Evolutionary conservation across 2,797 vertebrate species (phyloP).

Genomic region (Gambusia yucatana): DNA sequence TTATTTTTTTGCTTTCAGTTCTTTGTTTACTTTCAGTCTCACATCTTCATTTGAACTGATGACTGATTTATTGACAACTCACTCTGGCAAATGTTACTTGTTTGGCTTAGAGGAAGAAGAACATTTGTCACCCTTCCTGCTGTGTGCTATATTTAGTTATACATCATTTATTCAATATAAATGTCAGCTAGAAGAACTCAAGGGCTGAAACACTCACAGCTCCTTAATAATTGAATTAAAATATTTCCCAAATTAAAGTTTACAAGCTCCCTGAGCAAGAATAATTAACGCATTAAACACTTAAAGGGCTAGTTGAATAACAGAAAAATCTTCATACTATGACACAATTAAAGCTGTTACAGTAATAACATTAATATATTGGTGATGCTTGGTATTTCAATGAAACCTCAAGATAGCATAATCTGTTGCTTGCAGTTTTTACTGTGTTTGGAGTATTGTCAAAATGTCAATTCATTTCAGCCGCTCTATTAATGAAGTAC

Average conservation of each 20-base stretch:
- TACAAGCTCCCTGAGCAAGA: not conserved
- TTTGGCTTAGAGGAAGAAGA: not conserved
- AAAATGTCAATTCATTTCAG: not conserved
- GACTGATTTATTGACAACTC: not conserved
- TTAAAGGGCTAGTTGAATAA: not conserved
- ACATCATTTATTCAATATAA: not conserved
- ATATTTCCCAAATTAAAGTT: not conserved
- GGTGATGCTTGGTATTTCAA: not conserved
- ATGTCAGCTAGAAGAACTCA: not conserved
- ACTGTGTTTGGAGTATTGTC: not conserved
- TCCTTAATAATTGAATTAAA: not conserved
- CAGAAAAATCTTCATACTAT: not conserved
- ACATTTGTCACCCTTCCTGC: not conserved
- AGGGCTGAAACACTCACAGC: not conserved
- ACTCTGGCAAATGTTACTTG: not conserved
- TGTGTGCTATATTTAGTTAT: not conserved
- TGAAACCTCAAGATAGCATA: not conserved
- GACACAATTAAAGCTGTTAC: not conserved
- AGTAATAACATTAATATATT: not conserved
- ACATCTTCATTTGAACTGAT: not conserved
- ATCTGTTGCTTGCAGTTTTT: no score
- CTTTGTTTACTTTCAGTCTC: not conserved
- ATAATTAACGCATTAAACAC: not conserved
- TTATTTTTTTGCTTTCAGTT: not conserved
- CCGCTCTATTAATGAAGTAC: not conserved